phyloP scores from a whole-genome alignment of 2,888 invertebrate species.

The Cordylochernes scorpioides region DNA sequence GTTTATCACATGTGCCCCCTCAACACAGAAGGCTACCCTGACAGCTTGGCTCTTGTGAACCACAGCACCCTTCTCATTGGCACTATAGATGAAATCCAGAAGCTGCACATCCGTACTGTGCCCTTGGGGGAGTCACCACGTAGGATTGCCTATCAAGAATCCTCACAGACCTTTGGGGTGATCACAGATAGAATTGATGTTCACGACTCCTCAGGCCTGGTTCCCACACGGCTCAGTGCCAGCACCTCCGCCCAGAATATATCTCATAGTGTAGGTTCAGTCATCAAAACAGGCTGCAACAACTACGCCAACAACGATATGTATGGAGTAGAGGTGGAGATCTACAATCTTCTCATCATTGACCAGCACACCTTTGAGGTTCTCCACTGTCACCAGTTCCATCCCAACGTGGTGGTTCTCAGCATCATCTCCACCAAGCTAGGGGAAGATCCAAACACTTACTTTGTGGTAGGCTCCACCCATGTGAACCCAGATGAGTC shows the following conservation, averaged over 20 bases:
- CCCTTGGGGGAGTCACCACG: conserved; percentile 73
- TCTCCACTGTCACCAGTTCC: conserved; percentile 72
- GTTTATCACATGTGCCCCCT: conserved; percentile 91
- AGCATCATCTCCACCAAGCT: conserved; percentile 66
- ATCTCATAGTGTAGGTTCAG: conserved; percentile 23
- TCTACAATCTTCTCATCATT: conserved; percentile 61
- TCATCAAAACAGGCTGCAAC: conserved; percentile 21
- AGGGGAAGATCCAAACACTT: conserved; percentile 54
- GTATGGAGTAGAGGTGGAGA: conserved; percentile 62
- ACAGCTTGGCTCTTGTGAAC: conserved; percentile 57
- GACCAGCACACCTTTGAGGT: conserved; percentile 93
- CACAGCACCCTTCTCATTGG: conserved; percentile 74
- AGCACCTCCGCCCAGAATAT: conserved; percentile 44
- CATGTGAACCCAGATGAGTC: conserved; percentile 80
- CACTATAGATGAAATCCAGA: conserved; percentile 94
- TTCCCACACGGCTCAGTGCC: conserved; percentile 45
- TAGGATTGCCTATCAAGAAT: conserved; percentile 78
- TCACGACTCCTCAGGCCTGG: conserved; percentile 43
- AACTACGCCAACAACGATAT: too few species aligned
- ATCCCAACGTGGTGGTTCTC: conserved; percentile 65
- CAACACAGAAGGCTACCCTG: conserved; percentile 78
- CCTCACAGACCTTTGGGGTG: conserved; percentile 75
- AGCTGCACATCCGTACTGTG: conserved; percentile 82
- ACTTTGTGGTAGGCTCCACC: conserved; percentile 84
- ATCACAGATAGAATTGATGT: conserved; percentile 68